A percentile compares a stretch with the other conserved stretches of the same genome.
Evolutionary conservation across 2,797 vertebrate genomes (phyloP).

Genomic region (Florisuga fusca): DNA sequence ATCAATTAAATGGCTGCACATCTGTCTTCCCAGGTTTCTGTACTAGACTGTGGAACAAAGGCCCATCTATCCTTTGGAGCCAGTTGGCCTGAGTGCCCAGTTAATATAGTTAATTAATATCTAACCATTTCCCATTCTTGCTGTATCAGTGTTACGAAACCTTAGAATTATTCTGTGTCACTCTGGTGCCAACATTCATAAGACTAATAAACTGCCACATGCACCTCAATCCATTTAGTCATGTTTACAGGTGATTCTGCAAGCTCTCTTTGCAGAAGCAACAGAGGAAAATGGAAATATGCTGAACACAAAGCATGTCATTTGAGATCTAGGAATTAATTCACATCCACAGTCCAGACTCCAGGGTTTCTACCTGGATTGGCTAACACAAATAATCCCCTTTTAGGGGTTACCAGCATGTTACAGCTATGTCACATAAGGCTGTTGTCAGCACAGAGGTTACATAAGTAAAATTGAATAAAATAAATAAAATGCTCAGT

Average conservation of each 20-base stretch:
- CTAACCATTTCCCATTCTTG: background rate
- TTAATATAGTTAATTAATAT: slow-evolving; percentile 55
- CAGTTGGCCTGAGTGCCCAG: background rate
- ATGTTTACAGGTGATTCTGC: slow-evolving; percentile 39
- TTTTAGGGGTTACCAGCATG: slow-evolving; percentile 2
- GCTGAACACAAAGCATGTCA: slow-evolving; percentile 9
- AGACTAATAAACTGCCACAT: slow-evolving; percentile 44
- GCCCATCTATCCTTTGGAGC: background rate
- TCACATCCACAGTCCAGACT: background rate
- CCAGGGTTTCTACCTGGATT: background rate
- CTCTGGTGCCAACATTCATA: slow-evolving; percentile 18
- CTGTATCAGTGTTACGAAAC: slow-evolving; percentile 49
- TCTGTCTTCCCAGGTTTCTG: background rate
- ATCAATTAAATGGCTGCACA: background rate
- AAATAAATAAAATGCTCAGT: slow-evolving; percentile 15
- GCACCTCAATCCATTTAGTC: slow-evolving; percentile 36
- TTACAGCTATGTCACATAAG: slow-evolving; percentile 45
- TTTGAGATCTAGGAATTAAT: slow-evolving; percentile 51
- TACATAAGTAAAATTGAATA: slow-evolving; percentile 34
- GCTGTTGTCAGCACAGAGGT: slow-evolving; percentile 24
- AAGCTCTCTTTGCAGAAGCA: background rate
- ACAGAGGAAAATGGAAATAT: slow-evolving; percentile 29
- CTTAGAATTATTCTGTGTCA: slow-evolving; percentile 47
- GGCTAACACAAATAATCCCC: slow-evolving; percentile 14
- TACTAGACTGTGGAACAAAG: background rate